These are phyloP conservation scores for Peromyscus maniculatus DNA, from an alignment of 2,113 vertebrate genomes.

Conservation along the genomic window DNA sequence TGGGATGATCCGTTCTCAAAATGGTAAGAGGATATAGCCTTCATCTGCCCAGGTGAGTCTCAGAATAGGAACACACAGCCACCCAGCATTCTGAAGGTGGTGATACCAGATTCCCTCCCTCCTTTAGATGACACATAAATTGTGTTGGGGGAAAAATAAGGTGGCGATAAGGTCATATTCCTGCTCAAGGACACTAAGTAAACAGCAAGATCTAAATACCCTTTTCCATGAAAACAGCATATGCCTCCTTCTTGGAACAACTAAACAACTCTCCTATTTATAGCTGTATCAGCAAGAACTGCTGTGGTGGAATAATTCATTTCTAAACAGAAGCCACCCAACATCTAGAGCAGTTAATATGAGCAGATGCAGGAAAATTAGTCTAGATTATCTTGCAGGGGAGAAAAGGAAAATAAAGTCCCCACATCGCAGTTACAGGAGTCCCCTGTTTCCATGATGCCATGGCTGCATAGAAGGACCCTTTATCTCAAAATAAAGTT, in stretches of 20 bases:
- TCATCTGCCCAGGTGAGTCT: neutral
- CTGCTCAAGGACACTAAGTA: neutral
- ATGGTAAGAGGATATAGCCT: neutral
- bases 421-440: slow-evolving; percentile 13
- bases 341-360: neutral
- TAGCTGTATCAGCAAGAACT: neutral
- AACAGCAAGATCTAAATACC: neutral
- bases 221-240: neutral
- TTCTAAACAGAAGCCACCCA: neutral
- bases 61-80: neutral
- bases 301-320: neutral
- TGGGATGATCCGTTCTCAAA: neutral
- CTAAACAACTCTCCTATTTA: neutral
- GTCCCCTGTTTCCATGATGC: slow-evolving; percentile 57
- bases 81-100: neutral
- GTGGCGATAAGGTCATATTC: neutral
- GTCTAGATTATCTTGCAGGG: neutral
- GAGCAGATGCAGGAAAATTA: neutral
- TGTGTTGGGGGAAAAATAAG: neutral
- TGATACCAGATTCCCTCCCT: neutral
- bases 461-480: neutral
- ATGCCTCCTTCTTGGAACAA: neutral
- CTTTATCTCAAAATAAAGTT: slow-evolving; percentile 64
- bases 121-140: neutral
- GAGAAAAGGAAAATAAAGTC: neutral